Evolutionary conservation across 1,140 invertebrate species (phyloP).

Genomic region (Melitaea cinxia): DNA sequence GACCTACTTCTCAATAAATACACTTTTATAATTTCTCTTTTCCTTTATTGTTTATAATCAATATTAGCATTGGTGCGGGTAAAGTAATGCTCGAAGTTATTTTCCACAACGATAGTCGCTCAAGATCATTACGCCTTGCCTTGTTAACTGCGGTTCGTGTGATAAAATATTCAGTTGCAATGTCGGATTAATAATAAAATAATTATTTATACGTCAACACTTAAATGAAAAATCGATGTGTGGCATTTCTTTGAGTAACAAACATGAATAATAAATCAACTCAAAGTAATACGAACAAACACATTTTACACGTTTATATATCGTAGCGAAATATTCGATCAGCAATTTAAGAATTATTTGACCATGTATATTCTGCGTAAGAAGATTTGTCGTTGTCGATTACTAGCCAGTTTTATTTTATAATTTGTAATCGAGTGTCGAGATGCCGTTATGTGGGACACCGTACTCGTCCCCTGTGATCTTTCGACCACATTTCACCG

Average conservation of each 20-base stretch:
- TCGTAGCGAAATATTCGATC: no score
- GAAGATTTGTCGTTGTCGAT: background rate
- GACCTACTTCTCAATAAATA: conserved; percentile 8
- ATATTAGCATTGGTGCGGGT: conserved; percentile 15
- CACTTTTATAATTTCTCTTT: background rate
- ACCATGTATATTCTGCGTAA: no score
- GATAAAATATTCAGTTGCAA: conserved; percentile 4
- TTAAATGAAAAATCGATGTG: no score
- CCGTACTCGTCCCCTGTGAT: conserved; percentile 28
- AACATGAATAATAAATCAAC: no score
- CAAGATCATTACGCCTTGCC: conserved; percentile 18
- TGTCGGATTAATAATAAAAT: background rate
- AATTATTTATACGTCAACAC: no score
- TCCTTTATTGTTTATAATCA: conserved; percentile 3
- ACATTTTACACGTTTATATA: no score
- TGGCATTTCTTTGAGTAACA: no score
- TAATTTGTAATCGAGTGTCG: conserved; percentile 21
- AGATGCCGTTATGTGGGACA: conserved; percentile 25
- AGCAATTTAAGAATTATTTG: no score
- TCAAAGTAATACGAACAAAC: no score
- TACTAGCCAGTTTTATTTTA: conserved; percentile 24
- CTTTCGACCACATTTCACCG: conserved; percentile 21
- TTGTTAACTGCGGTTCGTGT: conserved; percentile 11
- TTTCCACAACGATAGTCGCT: conserved; percentile 31
- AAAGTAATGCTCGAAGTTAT: conserved; percentile 31